Percentiles rank a stretch among this genome's conserved stretches.
Evolutionary conservation across 2,797 vertebrate genomes (phyloP).

Genomic region (Hippocampus kuda): DNA sequence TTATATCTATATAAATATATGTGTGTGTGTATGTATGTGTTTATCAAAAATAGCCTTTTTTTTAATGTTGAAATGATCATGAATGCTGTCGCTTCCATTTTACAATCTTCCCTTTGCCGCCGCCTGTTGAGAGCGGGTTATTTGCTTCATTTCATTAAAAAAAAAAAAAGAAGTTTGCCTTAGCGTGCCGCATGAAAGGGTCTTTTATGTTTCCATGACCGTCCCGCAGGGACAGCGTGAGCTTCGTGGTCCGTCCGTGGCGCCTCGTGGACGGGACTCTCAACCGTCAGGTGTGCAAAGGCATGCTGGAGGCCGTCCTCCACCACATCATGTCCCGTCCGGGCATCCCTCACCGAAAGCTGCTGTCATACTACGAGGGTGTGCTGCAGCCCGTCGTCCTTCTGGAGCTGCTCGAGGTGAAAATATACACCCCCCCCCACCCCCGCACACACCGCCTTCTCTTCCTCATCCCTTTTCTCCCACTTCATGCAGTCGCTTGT

Average conservation of each 20-base stretch:
- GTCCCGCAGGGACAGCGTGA: slow-evolving; percentile 35
- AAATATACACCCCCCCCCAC: too few species aligned
- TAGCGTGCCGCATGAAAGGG: not conserved
- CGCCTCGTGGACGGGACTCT: slow-evolving; percentile 82
- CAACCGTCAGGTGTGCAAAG: slow-evolving; percentile 84
- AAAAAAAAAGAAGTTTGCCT: too few species aligned
- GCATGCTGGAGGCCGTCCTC: slow-evolving; percentile 87
- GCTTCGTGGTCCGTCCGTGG: slow-evolving; percentile 86
- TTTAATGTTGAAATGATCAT: too few species aligned
- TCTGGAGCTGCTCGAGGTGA: slow-evolving; percentile 84
- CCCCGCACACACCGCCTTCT: not conserved
- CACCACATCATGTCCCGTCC: slow-evolving; percentile 85
- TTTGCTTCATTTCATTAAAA: not conserved
- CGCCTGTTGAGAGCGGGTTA: not conserved
- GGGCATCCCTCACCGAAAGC: slow-evolving; percentile 64
- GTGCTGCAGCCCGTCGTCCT: slow-evolving; percentile 79
- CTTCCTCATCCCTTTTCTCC: not conserved
- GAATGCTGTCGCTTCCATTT: not conserved
- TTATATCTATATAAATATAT: too few species aligned
- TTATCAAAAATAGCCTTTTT: too few species aligned
- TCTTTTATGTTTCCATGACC: not conserved
- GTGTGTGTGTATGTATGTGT: too few species aligned
- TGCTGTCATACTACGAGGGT: slow-evolving; percentile 76
- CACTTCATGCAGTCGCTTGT: slow-evolving; percentile 69
- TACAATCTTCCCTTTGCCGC: not conserved